These are phyloP conservation scores for Caenorhabditis virilis DNA, from an alignment of 2,888 invertebrate species.

Conservation along the genomic window DNA sequence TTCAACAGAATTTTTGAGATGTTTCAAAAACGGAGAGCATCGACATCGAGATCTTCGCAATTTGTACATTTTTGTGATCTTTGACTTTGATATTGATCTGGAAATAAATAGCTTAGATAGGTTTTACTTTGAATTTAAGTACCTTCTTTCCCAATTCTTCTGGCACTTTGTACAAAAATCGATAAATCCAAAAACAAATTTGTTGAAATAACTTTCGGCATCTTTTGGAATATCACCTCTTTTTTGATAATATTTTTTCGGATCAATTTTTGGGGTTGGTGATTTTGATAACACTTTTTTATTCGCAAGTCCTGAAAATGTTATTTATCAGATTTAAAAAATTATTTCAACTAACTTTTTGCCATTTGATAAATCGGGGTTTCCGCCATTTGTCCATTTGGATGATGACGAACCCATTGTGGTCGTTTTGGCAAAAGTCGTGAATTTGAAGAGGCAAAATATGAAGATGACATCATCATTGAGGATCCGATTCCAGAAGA, in stretches of 20 bases:
- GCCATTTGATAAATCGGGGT: constrained; percentile 7
- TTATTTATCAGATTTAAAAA: not conserved
- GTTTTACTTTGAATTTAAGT: too few species aligned
- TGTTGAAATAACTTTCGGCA: too few species aligned
- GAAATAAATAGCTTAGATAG: too few species aligned
- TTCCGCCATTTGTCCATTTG: constrained; percentile 9
- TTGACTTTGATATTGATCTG: too few species aligned
- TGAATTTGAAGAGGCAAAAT: constrained; percentile 7
- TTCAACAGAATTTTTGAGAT: too few species aligned
- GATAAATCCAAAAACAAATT: not conserved
- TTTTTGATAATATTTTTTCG: not conserved
- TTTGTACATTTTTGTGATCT: too few species aligned
- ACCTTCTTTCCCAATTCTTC: too few species aligned
- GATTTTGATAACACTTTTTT: not conserved
- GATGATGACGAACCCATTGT: constrained; percentile 25
- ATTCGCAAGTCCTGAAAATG: not conserved
- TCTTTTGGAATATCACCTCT: too few species aligned
- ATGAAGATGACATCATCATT: constrained; percentile 12
- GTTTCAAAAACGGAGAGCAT: too few species aligned
- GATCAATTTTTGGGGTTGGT: not conserved
- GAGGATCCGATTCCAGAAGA: constrained; percentile 10
- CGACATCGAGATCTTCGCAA: too few species aligned
- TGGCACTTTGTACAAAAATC: not conserved
- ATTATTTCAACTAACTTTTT: constrained; percentile 6
- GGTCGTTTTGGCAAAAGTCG: constrained; percentile 23